A percentile compares a stretch with the other conserved stretches of the same genome.
These are phyloP conservation scores for Leptopilina syphax DNA, from an alignment of 2,888 invertebrate genomes.

Conservation along the genomic window DNA sequence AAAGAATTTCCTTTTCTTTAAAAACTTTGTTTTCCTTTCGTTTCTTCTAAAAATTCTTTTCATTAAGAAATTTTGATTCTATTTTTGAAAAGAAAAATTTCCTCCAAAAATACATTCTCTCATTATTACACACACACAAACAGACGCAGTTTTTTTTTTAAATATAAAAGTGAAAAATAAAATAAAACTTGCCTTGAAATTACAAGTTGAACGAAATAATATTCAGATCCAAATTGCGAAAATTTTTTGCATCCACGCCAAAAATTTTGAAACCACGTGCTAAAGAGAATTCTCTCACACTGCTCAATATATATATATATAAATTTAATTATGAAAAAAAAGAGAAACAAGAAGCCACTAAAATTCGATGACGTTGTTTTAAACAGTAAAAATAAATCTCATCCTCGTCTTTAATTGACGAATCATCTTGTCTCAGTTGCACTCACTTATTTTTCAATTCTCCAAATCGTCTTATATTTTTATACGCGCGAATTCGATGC, in stretches of 20 bases:
- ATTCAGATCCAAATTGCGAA: constrained; percentile 7
- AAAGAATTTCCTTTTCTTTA: too few relatives aligned
- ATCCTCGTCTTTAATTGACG: constrained; percentile 28
- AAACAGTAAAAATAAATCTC: constrained; percentile 22
- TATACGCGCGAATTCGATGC: not conserved
- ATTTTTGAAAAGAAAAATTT: too few relatives aligned
- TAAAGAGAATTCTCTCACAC: constrained; percentile 8
- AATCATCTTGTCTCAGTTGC: constrained; percentile 18
- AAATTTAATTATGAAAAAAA: too few relatives aligned
- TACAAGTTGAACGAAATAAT: not conserved
- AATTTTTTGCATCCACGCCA: constrained; percentile 8
- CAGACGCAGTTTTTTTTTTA: not conserved
- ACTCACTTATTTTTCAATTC: constrained; percentile 19
- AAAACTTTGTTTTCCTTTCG: too few relatives aligned
- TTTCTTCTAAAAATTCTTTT: too few relatives aligned
- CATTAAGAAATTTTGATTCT: too few relatives aligned
- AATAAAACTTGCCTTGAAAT: constrained; percentile 16
- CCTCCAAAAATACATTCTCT: too few relatives aligned
- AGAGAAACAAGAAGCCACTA: not conserved
- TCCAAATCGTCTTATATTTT: too few relatives aligned
- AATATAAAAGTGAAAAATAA: not conserved
- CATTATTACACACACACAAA: not conserved
- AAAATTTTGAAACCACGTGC: constrained; percentile 9
- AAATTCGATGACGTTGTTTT: not conserved
- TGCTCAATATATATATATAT: not conserved